phyloP scores from a whole-genome alignment of 2,888 invertebrate genomes.

The Andrena trimmerana region DNA sequence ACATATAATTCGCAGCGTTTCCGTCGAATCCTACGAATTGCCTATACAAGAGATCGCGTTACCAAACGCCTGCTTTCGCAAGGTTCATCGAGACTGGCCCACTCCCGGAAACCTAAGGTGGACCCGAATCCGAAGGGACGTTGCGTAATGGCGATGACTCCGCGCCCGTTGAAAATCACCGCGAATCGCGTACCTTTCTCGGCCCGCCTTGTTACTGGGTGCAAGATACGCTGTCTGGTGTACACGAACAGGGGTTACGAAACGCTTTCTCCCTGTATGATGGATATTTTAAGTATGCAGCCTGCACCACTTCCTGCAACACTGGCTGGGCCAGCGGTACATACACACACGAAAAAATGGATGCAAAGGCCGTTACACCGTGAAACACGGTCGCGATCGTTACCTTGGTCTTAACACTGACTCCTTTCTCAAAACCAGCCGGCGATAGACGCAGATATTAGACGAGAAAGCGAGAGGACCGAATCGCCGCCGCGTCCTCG shows the following conservation, averaged over 20 bases:
- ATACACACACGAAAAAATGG: slow-evolving; percentile 35
- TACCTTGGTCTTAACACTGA: slow-evolving; percentile 74
- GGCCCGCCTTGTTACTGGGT: neutral
- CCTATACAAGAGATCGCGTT: neutral
- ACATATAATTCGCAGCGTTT: neutral
- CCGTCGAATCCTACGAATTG: neutral
- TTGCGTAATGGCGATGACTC: slow-evolving; percentile 44
- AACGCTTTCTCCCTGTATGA: slow-evolving; percentile 83
- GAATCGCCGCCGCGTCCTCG: neutral
- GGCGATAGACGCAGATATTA: neutral
- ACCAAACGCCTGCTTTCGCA: slow-evolving; percentile 32
- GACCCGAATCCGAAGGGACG: neutral
- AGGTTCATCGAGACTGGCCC: neutral
- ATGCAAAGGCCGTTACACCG: slow-evolving; percentile 42
- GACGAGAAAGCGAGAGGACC: slow-evolving; percentile 17
- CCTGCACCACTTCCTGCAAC: slow-evolving; percentile 77
- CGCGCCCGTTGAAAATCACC: slow-evolving; percentile 13
- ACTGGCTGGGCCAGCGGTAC: slow-evolving; percentile 42
- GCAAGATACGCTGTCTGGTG: slow-evolving; percentile 33
- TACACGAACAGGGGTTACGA: slow-evolving; percentile 73
- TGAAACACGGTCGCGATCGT: slow-evolving; percentile 51
- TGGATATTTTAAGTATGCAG: slow-evolving; percentile 77
- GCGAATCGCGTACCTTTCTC: slow-evolving; percentile 23
- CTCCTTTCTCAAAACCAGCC: slow-evolving; percentile 26
- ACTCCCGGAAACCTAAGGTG: slow-evolving; percentile 3